phyloP scores from a whole-genome alignment of 2,888 invertebrate species.

The Xylota sylvarum region DNA sequence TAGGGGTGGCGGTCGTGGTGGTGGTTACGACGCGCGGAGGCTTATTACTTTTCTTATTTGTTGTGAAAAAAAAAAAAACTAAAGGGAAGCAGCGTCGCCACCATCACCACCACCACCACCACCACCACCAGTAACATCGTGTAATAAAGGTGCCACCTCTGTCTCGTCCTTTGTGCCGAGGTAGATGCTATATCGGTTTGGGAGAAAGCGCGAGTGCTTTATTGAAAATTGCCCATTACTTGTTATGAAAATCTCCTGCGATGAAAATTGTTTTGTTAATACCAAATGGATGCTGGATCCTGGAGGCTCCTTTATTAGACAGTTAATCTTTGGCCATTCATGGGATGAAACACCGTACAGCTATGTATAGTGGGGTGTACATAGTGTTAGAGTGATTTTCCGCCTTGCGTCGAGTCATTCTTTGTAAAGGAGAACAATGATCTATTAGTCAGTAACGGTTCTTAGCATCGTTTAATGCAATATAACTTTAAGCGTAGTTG shows the following conservation, averaged over 20 bases:
- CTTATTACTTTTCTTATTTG: slow-evolving; percentile 71
- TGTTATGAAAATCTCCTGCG: slow-evolving; percentile 60
- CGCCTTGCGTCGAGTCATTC: slow-evolving; percentile 13
- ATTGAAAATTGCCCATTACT: slow-evolving; percentile 74
- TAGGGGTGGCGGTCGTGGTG: slow-evolving; percentile 32
- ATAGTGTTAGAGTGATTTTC: slow-evolving; percentile 8
- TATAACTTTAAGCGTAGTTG: neutral
- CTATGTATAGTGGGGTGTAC: neutral
- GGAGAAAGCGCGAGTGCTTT: slow-evolving; percentile 55
- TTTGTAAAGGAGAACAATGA: slow-evolving; percentile 18
- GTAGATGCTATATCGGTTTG: slow-evolving; percentile 21
- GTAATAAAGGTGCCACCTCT: slow-evolving; percentile 43
- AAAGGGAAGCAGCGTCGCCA: slow-evolving; percentile 37
- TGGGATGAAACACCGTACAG: neutral
- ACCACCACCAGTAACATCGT: no score
- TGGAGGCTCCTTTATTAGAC: slow-evolving; percentile 43
- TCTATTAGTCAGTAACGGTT: slow-evolving; percentile 17
- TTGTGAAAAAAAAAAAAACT: slow-evolving; percentile 60
- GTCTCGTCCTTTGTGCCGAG: slow-evolving; percentile 13
- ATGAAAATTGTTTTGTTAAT: slow-evolving; percentile 70
- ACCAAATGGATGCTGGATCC: slow-evolving; percentile 28
- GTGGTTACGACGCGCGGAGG: slow-evolving; percentile 5
- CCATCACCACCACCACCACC: neutral
- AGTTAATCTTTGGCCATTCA: slow-evolving; percentile 50
- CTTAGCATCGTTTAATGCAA: neutral